Evolutionary conservation across 2,888 invertebrate genomes (phyloP).

Genomic region (Hypolimnas misippus): DNA sequence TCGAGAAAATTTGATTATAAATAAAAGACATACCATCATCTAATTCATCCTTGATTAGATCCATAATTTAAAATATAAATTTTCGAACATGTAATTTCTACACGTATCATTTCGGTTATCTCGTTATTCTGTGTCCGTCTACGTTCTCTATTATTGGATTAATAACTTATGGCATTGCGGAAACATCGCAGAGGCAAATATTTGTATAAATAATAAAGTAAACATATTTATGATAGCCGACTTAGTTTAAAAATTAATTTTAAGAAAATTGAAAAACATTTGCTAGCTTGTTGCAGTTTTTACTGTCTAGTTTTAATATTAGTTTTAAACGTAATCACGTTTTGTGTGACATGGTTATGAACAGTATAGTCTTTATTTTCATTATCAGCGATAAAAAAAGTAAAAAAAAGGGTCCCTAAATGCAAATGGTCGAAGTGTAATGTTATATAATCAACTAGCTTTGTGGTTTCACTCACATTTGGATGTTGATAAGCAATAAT

Average conservation of each 20-base stretch:
- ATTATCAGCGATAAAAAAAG: too few species aligned
- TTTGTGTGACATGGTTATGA: too few species aligned
- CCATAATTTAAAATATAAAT: too few species aligned
- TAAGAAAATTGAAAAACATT: not conserved
- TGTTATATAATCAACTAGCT: too few species aligned
- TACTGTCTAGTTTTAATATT: not conserved
- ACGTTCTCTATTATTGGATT: conserved; percentile 4
- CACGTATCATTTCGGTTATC: not conserved
- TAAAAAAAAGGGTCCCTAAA: too few species aligned
- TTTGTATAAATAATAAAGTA: conserved; percentile 10
- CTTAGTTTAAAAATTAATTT: not conserved
- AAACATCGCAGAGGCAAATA: conserved; percentile 1
- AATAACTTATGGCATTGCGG: conserved; percentile 7
- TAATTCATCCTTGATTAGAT: too few species aligned
- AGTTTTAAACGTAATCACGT: not conserved
- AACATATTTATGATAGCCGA: not conserved
- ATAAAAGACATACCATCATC: too few species aligned
- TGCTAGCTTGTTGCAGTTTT: not conserved
- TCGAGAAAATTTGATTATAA: too few species aligned
- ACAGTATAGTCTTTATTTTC: too few species aligned
- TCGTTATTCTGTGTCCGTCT: not conserved
- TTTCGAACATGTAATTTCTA: not conserved
- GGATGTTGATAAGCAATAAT: too few species aligned
- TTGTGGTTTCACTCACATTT: too few species aligned
- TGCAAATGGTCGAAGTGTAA: too few species aligned